A percentile compares a stretch with the other conserved stretches of the same genome.
These are phyloP conservation scores for Ptychochromis oligacanthus DNA, from an alignment of 2,113 vertebrate species.

Conservation along the genomic window DNA sequence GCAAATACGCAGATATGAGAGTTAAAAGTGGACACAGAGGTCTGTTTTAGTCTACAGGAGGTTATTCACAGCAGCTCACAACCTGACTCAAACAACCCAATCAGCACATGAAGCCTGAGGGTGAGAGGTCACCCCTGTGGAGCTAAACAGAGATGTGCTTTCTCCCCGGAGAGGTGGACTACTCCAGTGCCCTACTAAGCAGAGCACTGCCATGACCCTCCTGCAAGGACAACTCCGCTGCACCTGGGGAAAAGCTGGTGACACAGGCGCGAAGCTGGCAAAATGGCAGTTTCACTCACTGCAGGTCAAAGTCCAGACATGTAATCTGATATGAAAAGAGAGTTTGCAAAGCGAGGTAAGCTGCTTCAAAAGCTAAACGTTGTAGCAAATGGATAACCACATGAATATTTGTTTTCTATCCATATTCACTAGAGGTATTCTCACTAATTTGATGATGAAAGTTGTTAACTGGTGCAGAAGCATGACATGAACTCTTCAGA, in stretches of 20 bases:
- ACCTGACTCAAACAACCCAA: conserved; percentile 12
- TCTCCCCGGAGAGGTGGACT: conserved; percentile 32
- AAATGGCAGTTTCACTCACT: conserved; percentile 21
- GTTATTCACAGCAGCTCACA: conserved; percentile 9
- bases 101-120: conserved; percentile 33
- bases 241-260: conserved; percentile 5
- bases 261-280: neutral
- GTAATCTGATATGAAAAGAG: conserved; percentile 23
- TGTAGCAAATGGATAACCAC: neutral
- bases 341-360: neutral
- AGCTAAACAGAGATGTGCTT: conserved; percentile 35
- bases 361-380: neutral
- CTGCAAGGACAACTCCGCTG: conserved; percentile 18
- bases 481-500: neutral
- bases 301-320: conserved; percentile 38
- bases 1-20: neutral
- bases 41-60: neutral
- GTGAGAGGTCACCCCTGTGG: conserved; percentile 60
- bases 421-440: neutral
- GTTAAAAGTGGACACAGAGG: conserved; percentile 7
- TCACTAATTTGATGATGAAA: neutral
- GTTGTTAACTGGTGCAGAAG: neutral
- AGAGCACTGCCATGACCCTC: conserved; percentile 22
- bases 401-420: neutral
- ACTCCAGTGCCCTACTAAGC: conserved; percentile 54